Evolutionary conservation across 2,113 vertebrate genomes (phyloP), one percentile per base, ranked within the genome.

Genomic region (Natator depressus): DNA sequence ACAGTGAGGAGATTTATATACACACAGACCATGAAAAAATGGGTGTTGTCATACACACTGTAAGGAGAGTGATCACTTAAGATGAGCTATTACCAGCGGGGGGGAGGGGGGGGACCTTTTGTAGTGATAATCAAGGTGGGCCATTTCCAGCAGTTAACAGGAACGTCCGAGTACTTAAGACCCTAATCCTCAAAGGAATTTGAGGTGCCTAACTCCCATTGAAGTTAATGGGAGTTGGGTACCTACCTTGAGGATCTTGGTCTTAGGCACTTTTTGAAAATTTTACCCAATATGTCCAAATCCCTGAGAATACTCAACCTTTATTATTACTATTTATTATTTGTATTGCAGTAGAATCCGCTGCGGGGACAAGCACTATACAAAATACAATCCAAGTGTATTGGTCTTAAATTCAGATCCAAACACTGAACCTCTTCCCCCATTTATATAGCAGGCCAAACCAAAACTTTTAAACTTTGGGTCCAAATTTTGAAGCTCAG

Each of bases 291-390:
- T 38, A 42, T 42, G n/a, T 75, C 69, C 69, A 75, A 42, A 24
- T 24, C 10, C 20, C 19, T 42, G 11, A 72, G 65, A 72, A 35
- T 38, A 20, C 7, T n/a, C 31, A 57, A 49, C 9, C 5, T 85
- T 72, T 9, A 5, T 79, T 35, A 49, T 12, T 89, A 54, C 10
- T 53, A 85, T 79, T 80, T 27, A 81, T 75, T 22, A 75, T 75
- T 8, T 65, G 1, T n/a, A 79, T 25, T 29, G 13, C 76, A 49
- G 46, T 31, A 86, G 1, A 91, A 59, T 55, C 13, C 59, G 14
- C 49, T 38, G 29, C 69, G 42, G n/a, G 17, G 53, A 0, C 0
- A 75, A 3, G 4, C 2, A 2, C 53, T 7, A 24, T 42, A 24
- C 46, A 75, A 22, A 46, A 76, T 85, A 38, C 0, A 59, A 1